Base-by-base conservation (phyloP, 2,113 vertebrate species). In the Spheniscus mendiculus region DNA sequence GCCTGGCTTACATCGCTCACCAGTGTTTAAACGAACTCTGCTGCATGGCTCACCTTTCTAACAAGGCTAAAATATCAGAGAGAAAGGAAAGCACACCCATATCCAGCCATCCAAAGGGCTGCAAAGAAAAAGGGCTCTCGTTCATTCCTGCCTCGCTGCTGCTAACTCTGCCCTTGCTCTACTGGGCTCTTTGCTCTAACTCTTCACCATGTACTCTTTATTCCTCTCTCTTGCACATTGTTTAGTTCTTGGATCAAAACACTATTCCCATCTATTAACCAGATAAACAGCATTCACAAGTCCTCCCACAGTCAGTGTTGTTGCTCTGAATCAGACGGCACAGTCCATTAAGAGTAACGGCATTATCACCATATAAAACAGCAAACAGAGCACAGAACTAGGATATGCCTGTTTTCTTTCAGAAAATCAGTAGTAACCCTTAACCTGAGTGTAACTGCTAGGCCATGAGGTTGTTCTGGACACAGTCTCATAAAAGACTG, bases 71-170 rank as follows among this genome's bases (percentile, higher is more conserved):
- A 95, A 86, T 49, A 63, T 47, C 40, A 78, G 19, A 81, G 20
- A 73, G 8, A 55, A 78, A 90, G 47, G n/a, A 71, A 89, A 83
- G 40, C 40, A 80, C 18, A 73, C 38, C 9, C 45, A 85, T 82
- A 87, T 44, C 32, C 81, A 49, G 18, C 13, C 40, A 77, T 11
- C 8, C 70, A 44, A 74, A 78, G 3, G 15, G 26, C 26, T 79
- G 9, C 2, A 10, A 69, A 72, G 34, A 74, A 81, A 87, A 91
- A 58, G 50, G 8, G 27, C 56, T 73, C 52, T 83, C 1, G 3
- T 42, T 58, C 0, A 0, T 47, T 87, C 44, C n/a, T 76, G 5
- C 7, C 26, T 38, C 4, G 1, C 42, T 55, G 36, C 38, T 94
- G 52, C 23, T 90, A 36, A 72, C 17, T 38, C 16, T 90, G 25